These are phyloP conservation scores for Platygyra sinensis DNA, from an alignment of 64 coral and sea anemone genomes.

Conservation along the genomic window DNA sequence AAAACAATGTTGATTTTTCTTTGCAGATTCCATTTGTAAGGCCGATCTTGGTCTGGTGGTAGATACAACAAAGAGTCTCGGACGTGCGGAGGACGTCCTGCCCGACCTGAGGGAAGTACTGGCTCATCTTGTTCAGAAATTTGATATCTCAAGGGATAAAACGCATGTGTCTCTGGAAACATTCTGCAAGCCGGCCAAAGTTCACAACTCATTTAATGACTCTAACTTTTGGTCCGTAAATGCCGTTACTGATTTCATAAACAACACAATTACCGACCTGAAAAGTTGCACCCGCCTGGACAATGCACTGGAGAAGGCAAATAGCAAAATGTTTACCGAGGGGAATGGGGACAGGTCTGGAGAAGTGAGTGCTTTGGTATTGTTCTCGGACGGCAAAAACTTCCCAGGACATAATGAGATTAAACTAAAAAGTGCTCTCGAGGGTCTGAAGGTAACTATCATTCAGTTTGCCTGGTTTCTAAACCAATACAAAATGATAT, in stretches of 20 bases:
- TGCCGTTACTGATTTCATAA: not conserved
- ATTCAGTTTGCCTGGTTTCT: not conserved
- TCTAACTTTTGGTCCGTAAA: not conserved
- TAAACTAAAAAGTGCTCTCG: not conserved
- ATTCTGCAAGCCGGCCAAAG: not conserved
- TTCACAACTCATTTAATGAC: not conserved
- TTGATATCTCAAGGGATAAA: not conserved
- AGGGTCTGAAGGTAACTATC: not conserved
- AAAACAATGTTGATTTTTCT: not conserved
- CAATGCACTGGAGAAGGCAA: not conserved
- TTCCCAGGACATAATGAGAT: not conserved
- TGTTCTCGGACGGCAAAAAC: not conserved
- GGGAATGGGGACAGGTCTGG: not conserved
- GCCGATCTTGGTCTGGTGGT: not conserved
- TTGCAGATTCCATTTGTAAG: not conserved
- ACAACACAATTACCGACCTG: not conserved
- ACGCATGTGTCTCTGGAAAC: not conserved
- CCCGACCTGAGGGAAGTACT: not conserved
- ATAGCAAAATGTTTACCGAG: not conserved
- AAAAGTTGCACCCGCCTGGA: not conserved
- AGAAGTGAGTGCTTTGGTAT: not conserved
- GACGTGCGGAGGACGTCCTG: not conserved
- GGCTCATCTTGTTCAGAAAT: not conserved
- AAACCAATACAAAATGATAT: not conserved
- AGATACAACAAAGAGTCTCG: not conserved